Base-by-base conservation (phyloP, 2,888 invertebrate species). In the Pachliopta kotzebuea region DNA sequence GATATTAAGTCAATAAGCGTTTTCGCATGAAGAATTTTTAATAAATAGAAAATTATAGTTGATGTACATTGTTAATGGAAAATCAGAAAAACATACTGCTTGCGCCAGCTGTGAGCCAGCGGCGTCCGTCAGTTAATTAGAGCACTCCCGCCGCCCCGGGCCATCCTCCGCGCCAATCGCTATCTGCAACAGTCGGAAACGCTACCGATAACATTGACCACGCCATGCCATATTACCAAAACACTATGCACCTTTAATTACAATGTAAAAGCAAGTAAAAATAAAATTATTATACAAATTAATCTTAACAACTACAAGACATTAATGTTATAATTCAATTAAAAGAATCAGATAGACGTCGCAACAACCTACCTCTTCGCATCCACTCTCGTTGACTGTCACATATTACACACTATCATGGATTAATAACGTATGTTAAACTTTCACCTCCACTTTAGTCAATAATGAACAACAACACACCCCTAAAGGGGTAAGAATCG, bases 151-250 rank as follows among this genome's bases (percentile, higher is more conserved):
- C 79, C 78, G 77, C 77, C 75, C 77, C 82, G 82, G 82, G 86
- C 90, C 90, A 91, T 91, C 85, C 88, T 91, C 89, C 81, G 84
- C 77, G 73, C 77, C 80, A 78, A 78, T 78, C 84, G 86, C 87
- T 90, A 90, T 90, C 90, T 91, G 90, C 81, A 88, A 90, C 78
- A 87, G 82, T 88, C 87, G 90, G 89, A 90, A 89, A 87, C 81
- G 83, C 76, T 73, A 82, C 79, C 81, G 90, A 90, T 91, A 90
- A 90, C 87, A 84, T 78, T 74, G 77, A 76, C 67, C 72, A 74
- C 73, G 73, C 74, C 71, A 71, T 62, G 31, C 45, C 49, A 55
- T 37, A 50, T 50, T 55, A n/a, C 62, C 69, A 69, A 66, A 45
- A 67, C 59, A 54, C 56, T 62, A 69, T 68, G 69, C 66, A 68